These are phyloP conservation scores for Halichondria panicea DNA, from an alignment of 37 sponge, comb jelly and placozoan genomes.

Conservation along the genomic window DNA sequence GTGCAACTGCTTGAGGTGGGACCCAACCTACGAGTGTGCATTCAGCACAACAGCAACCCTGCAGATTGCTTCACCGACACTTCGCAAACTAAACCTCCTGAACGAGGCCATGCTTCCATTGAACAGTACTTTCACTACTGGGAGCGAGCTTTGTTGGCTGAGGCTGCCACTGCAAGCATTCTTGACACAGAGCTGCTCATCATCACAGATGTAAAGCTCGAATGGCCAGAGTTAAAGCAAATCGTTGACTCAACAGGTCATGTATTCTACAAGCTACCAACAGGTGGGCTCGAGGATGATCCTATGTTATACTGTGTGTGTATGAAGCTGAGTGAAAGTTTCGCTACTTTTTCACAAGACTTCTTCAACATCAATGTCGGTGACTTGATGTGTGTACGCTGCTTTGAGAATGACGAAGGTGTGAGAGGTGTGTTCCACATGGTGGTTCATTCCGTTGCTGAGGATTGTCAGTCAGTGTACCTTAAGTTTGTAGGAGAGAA, in stretches of 20 bases:
- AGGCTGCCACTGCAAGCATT: constrained; percentile 23
- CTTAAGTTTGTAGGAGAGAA: constrained; percentile 26
- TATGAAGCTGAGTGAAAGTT: constrained; percentile 3
- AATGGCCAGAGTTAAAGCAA: constrained; percentile 10
- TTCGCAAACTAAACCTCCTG: constrained; percentile 7
- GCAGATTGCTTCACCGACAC: constrained; percentile 23
- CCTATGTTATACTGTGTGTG: not conserved
- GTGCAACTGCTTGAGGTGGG: constrained; percentile 50
- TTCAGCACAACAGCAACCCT: constrained; percentile 39
- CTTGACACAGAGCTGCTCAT: constrained; percentile 14
- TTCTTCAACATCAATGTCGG: constrained; percentile 17
- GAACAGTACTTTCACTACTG: constrained; percentile 30
- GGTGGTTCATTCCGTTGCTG: constrained; percentile 24
- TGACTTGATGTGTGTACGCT: constrained; percentile 21
- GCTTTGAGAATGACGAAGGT: not conserved
- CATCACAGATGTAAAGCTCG: constrained; percentile 20
- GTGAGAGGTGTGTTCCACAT: constrained; percentile 9
- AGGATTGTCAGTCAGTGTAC: not conserved
- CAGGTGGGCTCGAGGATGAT: not conserved
- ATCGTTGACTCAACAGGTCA: constrained; percentile 4
- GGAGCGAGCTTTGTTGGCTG: constrained; percentile 42
- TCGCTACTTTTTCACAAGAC: constrained; percentile 3
- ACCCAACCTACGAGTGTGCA: constrained; percentile 35
- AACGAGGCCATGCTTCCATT: constrained; percentile 5
- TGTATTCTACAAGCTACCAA: constrained; percentile 3